A percentile compares a stretch with the other conserved stretches of the same genome.
phyloP scores from a whole-genome alignment of 2,113 vertebrate species.

The Pontoporia blainvillei region DNA sequence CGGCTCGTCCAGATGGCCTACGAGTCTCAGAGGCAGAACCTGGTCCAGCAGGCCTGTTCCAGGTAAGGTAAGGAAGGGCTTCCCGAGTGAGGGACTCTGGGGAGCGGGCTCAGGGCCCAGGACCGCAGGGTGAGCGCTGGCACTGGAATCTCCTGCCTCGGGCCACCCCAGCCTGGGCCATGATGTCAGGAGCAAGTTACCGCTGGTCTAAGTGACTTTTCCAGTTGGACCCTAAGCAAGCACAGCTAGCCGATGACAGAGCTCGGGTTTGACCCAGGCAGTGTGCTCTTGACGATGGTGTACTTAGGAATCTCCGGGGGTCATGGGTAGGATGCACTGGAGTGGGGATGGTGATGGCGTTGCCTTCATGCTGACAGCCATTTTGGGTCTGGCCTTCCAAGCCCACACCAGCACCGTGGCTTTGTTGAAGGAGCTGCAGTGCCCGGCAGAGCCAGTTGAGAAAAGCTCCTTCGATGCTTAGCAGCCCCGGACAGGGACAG shows the following conservation, averaged over 20 bases:
- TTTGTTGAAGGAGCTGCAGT: not conserved
- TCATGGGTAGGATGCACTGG: not conserved
- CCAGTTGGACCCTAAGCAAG: not conserved
- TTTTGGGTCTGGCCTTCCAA: not conserved
- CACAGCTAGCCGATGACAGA: not conserved
- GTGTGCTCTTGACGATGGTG: not conserved
- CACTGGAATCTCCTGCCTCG: not conserved
- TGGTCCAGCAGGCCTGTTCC: constrained; percentile 89
- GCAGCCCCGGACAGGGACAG: not conserved
- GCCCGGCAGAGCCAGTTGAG: not conserved
- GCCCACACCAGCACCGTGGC: accelerated
- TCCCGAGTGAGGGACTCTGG: not conserved
- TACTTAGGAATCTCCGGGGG: accelerated
- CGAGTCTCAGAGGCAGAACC: constrained; percentile 85
- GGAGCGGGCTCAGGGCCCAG: not conserved
- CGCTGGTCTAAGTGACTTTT: not conserved
- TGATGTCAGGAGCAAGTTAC: accelerated
- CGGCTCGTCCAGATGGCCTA: constrained; percentile 87
- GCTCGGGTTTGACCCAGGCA: not conserved
- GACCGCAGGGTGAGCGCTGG: not conserved
- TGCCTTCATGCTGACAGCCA: not conserved
- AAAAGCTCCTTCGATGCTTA: not conserved
- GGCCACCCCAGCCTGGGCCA: not conserved
- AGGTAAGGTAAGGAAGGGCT: constrained; percentile 82
- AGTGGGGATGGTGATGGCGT: not conserved